These are phyloP conservation scores for Triplophysa tibetana DNA, from an alignment of 2,113 vertebrate genomes.

Conservation along the genomic window DNA sequence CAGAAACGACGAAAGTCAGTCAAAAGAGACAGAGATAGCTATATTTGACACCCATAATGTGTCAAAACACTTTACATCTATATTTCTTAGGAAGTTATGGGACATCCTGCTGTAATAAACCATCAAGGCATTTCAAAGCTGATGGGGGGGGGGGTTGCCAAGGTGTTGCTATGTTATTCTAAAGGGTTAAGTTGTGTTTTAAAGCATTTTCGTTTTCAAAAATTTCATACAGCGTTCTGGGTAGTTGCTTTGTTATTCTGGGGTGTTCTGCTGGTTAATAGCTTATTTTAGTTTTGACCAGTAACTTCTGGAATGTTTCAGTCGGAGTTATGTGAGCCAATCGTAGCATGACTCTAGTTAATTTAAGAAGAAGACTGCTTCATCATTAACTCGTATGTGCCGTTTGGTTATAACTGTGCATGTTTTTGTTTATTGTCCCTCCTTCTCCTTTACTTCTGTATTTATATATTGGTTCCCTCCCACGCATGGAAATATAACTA, in stretches of 20 bases:
- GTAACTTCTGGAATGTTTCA: background rate
- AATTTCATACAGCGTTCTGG: too few species aligned
- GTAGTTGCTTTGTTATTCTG: too few species aligned
- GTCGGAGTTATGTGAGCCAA: background rate
- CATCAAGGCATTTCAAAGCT: too few species aligned
- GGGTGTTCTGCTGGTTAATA: too few species aligned
- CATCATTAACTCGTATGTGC: conserved; percentile 2
- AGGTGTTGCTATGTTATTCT: too few species aligned
- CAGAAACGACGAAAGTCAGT: conserved; percentile 39
- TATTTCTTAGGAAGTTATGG: background rate
- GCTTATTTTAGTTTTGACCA: background rate
- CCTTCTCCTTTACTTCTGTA: conserved; percentile 1
- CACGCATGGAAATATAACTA: background rate
- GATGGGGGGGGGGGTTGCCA: too few species aligned
- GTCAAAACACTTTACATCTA: background rate
- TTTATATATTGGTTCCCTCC: conserved; percentile 2
- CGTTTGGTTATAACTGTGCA: background rate
- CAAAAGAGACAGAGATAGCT: conserved; percentile 15
- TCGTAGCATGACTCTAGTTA: background rate
- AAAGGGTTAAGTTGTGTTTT: too few species aligned
- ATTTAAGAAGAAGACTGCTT: background rate
- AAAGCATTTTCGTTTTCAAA: too few species aligned
- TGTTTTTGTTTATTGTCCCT: conserved; percentile 13
- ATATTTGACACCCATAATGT: background rate
- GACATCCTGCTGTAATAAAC: too few species aligned